phyloP scores from a whole-genome alignment of 2,797 vertebrate species.

The Microhierax caerulescens region DNA sequence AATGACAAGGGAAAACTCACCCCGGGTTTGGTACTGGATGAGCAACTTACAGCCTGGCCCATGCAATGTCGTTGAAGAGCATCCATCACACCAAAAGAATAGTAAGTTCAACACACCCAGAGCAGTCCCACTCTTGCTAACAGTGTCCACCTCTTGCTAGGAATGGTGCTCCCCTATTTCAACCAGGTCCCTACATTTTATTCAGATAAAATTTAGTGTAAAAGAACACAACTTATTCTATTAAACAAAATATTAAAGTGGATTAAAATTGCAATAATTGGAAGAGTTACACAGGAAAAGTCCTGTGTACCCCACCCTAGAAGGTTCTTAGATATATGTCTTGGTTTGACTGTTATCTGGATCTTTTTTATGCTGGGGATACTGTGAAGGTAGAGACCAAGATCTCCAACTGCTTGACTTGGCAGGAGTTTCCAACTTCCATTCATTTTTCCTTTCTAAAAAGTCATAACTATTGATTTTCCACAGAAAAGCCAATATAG shows the following conservation, averaged over 20 bases:
- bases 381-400: background rate
- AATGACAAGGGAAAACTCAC: background rate
- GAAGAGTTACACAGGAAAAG: background rate
- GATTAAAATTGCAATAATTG: background rate
- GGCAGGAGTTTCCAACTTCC: background rate
- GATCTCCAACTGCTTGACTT: background rate
- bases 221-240: background rate
- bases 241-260: background rate
- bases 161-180: background rate
- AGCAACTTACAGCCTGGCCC: background rate
- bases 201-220: background rate
- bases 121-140: background rate
- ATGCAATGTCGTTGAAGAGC: background rate
- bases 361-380: background rate
- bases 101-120: background rate
- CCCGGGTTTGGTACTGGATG: background rate
- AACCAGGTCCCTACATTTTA: background rate
- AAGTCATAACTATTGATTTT: background rate
- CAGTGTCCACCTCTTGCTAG: background rate
- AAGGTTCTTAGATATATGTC: background rate
- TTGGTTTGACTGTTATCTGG: background rate
- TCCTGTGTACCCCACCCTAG: background rate
- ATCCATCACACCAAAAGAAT: background rate
- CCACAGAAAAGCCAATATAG: background rate
- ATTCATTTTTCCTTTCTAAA: background rate